Base-by-base conservation (phyloP, 2,888 invertebrate species). In the Molorchus minor region DNA sequence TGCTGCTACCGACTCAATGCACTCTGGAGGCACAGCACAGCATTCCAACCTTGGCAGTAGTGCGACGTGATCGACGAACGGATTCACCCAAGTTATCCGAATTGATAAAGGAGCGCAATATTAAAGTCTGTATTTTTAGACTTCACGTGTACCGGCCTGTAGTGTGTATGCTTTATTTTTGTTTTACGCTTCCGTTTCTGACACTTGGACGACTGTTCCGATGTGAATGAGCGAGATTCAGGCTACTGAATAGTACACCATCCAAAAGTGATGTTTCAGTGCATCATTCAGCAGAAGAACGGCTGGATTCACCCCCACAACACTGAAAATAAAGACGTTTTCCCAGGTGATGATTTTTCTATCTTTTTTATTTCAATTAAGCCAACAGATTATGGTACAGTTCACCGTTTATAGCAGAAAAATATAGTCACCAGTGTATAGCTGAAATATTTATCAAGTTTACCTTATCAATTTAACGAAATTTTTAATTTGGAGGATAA, bases 241-340 rank as follows among this genome's bases (percentile, higher is more conserved):
- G 41, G 52, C 20, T 7, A 41, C 20, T 41, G 29, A 19, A 21
- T 12, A 35, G n/a, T 10, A 49, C 49, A 49, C 38, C 49, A 49
- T 45, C 55, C 44, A 20, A 35, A n/a, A 66, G 69, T 75, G 77
- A 91, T 91, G 91, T 91, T 91, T 82, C 91, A 91, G 84, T 92
- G 91, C 81, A 91, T 91, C 75, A 90, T 90, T 78, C 91, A 90
- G 83, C 91, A 90, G 82, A 86, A 87, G 76, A 88, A 87, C 79
- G 90, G 89, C 78, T 90, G 90, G 90, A 87, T 87, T 76, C 86
- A 87, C 80, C 86, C 87, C 65, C 84, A 86, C 75, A 87, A 86
- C 77, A 88, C 89, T 67, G 88, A 90, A 80, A 85, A 87, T 78
- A 86, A 86, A 79, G 87, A 88, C 79, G 88, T 88, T 20, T 89